phyloP scores from a whole-genome alignment of 2,113 vertebrate species.

The Dendrocopos noguchii region DNA sequence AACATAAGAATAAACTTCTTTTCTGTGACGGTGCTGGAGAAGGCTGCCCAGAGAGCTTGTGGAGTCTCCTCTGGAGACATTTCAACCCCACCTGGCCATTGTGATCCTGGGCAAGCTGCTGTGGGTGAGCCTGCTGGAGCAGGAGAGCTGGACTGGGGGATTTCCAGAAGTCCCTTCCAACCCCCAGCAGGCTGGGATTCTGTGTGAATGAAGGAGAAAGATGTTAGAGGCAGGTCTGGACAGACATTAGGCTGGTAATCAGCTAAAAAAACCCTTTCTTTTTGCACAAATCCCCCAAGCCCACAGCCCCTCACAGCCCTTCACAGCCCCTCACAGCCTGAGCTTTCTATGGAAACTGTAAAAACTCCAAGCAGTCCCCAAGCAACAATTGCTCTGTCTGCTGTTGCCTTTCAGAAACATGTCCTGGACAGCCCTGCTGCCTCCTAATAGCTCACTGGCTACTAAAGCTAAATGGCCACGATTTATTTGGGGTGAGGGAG shows the following conservation, averaged over 20 bases:
- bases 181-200: too few relatives aligned
- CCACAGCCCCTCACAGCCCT: background rate
- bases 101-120: too few relatives aligned
- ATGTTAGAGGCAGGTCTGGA: background rate
- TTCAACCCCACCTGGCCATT: too few relatives aligned
- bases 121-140: too few relatives aligned
- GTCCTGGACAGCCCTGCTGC: slow-evolving; percentile 8
- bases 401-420: background rate
- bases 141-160: too few relatives aligned
- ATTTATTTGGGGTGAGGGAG: slow-evolving; percentile 31
- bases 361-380: slow-evolving; percentile 3
- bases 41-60: too few relatives aligned
- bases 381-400: slow-evolving; percentile 29
- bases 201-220: background rate
- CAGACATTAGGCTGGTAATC: background rate
- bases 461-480: background rate
- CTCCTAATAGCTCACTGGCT: slow-evolving; percentile 27
- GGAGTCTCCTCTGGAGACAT: too few relatives aligned
- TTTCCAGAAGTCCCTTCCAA: too few relatives aligned
- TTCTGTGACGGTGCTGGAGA: too few relatives aligned
- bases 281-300: background rate
- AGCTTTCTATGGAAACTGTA: slow-evolving; percentile 35
- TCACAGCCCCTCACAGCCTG: background rate
- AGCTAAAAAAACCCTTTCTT: background rate
- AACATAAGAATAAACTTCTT: too few relatives aligned